Base-by-base conservation (phyloP, 1,140 invertebrate species). In the Drosophila tropicalis region DNA sequence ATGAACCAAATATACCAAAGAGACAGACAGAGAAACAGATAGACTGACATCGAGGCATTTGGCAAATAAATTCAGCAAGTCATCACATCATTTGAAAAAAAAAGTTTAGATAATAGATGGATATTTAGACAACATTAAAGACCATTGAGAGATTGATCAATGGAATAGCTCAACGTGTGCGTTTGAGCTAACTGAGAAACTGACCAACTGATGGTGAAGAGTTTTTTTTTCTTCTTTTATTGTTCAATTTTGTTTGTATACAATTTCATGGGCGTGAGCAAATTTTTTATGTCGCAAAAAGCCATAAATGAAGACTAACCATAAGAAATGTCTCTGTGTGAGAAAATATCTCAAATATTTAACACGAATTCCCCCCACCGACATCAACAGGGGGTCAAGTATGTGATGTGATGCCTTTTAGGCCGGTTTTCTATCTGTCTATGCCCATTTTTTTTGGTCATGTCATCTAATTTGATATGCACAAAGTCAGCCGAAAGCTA, bases 41-140 rank as follows among this genome's bases (percentile, higher is more conserved):
- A 9, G 44, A 51, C 9, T 10, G 44, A 3, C 44, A 29, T 29
- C 3, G 44, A 51, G 17, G 17, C 17, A 22, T 51, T 51, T 51
- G 44, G 44, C 44, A 22, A 51, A 51, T 51, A 22, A 51, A 51
- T 22, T 51, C 44, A 22, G 44, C 44, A 51, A 51, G 44, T 51
- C 44, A 51, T 51, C 44, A 51, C 44, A 51, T 51, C 44, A 51
- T 51, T 51, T 51, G 44, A 22, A 51, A 51, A 25, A 25, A 29
- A 29, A 22, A 51, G 44, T 51, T 51, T 51, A 51, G 44, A 51
- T 51, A 51, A 51, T 51, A 51, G 44, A 51, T 51, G 44, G 44
- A 51, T 51, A 51, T 51, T 51, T 51, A 51, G 44, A 51, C 44
- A 51, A 51, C 17, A n/a, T 51, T 51, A 51, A 51, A 51, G 44